Conservation (phyloP, 92 coral and sea anemone genomes). For the Epizoanthus ramosus region DNA sequence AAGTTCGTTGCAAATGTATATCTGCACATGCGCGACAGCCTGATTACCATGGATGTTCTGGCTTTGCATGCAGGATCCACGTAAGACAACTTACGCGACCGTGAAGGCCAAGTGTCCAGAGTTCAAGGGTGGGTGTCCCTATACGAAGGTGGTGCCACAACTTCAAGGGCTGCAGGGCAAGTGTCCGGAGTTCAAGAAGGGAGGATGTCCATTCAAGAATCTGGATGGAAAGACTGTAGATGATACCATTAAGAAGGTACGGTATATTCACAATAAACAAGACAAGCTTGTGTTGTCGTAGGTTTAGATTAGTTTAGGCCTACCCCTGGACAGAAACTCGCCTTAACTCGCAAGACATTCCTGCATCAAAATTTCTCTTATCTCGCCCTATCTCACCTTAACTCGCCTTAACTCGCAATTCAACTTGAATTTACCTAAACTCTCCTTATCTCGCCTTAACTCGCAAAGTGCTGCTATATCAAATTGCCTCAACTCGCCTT, state of each 20-base stretch:
- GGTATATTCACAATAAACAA: background rate
- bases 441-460: too few species aligned
- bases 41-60: too few species aligned
- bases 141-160: constrained; percentile 10
- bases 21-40: too few species aligned
- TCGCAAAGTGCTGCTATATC: too few species aligned
- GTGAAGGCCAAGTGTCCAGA: constrained; percentile 12
- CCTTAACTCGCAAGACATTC: too few species aligned
- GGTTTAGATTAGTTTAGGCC: background rate
- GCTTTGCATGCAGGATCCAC: background rate
- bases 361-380: too few species aligned
- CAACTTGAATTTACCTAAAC: too few species aligned
- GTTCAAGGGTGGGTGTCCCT: constrained; percentile 23
- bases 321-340: too few species aligned
- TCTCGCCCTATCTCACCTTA: too few species aligned
- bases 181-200: constrained; percentile 17
- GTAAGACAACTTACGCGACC: constrained; percentile 2
- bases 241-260: constrained; percentile 27
- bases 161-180: constrained; percentile 17
- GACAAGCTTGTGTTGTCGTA: background rate
- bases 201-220: constrained; percentile 14
- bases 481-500: too few species aligned
- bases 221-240: constrained; percentile 5
- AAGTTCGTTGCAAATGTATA: too few species aligned
- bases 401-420: too few species aligned